Conservation (phyloP, 2,113 vertebrate genomes). For the Semicossyphus pulcher region DNA sequence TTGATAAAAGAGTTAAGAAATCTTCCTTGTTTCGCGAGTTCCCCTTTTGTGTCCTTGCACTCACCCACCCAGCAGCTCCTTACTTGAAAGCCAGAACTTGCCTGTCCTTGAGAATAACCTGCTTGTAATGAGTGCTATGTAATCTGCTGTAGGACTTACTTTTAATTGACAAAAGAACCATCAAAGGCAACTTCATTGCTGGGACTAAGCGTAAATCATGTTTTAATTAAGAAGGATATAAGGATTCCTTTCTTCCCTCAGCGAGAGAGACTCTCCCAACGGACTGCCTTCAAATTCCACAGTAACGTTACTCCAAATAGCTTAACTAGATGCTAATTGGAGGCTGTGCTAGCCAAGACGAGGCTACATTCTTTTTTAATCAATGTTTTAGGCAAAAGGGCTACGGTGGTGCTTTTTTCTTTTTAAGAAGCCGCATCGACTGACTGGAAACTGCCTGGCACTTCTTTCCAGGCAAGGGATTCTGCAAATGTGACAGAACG, state of each 20-base stretch:
- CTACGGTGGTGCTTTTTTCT: conserved; percentile 36
- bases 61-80: conserved; percentile 53
- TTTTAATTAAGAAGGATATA: conserved; percentile 83
- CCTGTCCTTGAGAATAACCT: conserved; percentile 78
- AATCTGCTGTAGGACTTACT: conserved; percentile 74
- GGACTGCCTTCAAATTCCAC: conserved; percentile 75
- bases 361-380: conserved; percentile 62
- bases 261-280: conserved; percentile 67
- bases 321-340: conserved; percentile 81
- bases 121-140: conserved; percentile 72
- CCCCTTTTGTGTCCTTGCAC: conserved; percentile 53
- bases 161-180: conserved; percentile 83
- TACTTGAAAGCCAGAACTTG: conserved; percentile 61
- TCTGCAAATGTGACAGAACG: conserved; percentile 69
- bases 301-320: conserved; percentile 73
- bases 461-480: conserved; percentile 49
- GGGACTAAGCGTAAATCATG: conserved; percentile 79
- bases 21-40: conserved; percentile 36
- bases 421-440: conserved; percentile 43
- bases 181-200: conserved; percentile 79
- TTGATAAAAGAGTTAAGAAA: conserved; percentile 43
- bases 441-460: conserved; percentile 19
- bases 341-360: conserved; percentile 71
- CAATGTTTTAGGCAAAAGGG: conserved; percentile 67
- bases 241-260: conserved; percentile 74